Evolutionary conservation across 2,888 invertebrate genomes (phyloP).

Genomic region (Ephialtes manifestator): DNA sequence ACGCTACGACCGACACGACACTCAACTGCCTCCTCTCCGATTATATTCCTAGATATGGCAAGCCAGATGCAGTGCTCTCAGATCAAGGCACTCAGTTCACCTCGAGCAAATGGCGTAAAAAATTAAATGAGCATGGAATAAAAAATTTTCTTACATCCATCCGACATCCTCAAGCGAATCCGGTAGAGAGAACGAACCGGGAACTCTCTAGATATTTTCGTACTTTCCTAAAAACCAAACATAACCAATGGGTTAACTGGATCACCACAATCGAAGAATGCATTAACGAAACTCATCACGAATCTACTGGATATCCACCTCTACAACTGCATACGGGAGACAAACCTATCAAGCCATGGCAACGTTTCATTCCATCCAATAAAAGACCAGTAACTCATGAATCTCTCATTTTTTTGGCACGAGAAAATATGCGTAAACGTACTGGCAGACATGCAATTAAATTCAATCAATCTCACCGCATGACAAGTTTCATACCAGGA

Average conservation of each 20-base stretch:
- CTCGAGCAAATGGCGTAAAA: background rate
- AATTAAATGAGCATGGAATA: background rate
- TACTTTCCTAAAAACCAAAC: background rate
- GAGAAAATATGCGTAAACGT: background rate
- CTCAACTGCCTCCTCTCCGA: background rate
- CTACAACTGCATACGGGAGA: background rate
- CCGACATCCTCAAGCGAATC: constrained; percentile 25
- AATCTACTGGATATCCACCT: background rate
- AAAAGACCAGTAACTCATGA: background rate
- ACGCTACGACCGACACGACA: background rate
- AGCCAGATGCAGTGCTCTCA: background rate
- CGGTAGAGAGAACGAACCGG: background rate
- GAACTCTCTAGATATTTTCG: constrained; percentile 4
- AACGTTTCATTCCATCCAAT: background rate
- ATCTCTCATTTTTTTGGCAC: background rate
- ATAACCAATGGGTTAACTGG: background rate
- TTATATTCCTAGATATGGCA: background rate
- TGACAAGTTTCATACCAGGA: background rate
- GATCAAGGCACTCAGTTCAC: constrained; percentile 45
- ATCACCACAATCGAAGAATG: background rate
- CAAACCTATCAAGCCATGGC: background rate
- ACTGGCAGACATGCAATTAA: background rate
- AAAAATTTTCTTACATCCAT: background rate
- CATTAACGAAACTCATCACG: constrained; percentile 27
- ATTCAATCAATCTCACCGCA: constrained; percentile 19